Conservation (phyloP, 1,140 invertebrate species). For the Bombus waltoni region DNA sequence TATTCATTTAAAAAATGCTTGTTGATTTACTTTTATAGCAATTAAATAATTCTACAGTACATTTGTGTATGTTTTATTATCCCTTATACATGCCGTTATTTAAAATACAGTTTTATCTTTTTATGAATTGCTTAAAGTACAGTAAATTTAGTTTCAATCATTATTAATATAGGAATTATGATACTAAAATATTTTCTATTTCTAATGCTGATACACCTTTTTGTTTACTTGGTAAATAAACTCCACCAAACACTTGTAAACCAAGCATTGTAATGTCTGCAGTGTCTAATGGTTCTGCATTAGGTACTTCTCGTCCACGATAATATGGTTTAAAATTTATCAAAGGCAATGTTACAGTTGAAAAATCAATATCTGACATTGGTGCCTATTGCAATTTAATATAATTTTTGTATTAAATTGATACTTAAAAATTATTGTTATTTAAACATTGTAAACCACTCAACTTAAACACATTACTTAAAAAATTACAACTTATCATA, state of each 20-base stretch:
- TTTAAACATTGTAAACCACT: background rate
- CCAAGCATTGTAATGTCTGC: slow-evolving; percentile 86
- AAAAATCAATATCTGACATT: slow-evolving; percentile 83
- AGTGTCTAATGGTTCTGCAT: slow-evolving; percentile 84
- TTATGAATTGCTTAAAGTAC: background rate
- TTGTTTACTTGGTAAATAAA: slow-evolving; percentile 86
- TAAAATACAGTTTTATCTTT: background rate
- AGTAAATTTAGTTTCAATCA: background rate
- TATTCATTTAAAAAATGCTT: background rate
- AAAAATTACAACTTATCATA: background rate
- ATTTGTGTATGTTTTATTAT: background rate
- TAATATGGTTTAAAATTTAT: slow-evolving; percentile 86
- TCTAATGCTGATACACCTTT: slow-evolving; percentile 86
- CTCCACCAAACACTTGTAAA: slow-evolving; percentile 88
- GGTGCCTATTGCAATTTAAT: slow-evolving; percentile 73
- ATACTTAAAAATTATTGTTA: background rate
- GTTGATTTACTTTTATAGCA: background rate
- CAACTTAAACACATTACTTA: too few species aligned
- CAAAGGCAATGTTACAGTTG: slow-evolving; percentile 82
- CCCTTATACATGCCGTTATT: background rate
- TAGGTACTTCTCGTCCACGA: slow-evolving; percentile 83
- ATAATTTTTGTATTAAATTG: slow-evolving; percentile 7
- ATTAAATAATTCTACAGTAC: slow-evolving; percentile 5
- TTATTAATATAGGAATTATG: slow-evolving; percentile 1
- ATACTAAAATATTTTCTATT: slow-evolving; percentile 82